Evolutionary conservation across 2,113 vertebrate species (phyloP), one percentile per base, ranked within the genome.

Genomic region (Aptenodytes patagonicus): DNA sequence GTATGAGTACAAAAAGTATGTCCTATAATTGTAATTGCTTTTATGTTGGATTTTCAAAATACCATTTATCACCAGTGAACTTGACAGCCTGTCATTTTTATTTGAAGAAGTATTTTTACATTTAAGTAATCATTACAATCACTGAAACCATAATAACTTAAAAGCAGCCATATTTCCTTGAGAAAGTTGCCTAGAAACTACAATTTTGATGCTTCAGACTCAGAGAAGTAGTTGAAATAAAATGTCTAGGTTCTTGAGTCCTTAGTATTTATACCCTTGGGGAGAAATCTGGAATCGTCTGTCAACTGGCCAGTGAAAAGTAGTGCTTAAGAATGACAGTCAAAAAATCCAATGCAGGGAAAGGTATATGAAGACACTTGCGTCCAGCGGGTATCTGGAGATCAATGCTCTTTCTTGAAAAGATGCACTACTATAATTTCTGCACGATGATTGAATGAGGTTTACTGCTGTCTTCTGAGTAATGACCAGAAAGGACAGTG

Each of bases 21-120:
- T 60, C 51, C 47, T 72, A 6, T 55, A 82, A 87, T 66, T 60
- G 54, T 29, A 80, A 73, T 85, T 88, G 31, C 40, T 54, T 89
- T 89, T 87, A 34, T 75, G 52, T 78, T 93, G 54, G 5, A 60
- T 94, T 97, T 78, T 94, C 44, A 64, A 92, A 95, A 65, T 46
- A 15, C 11, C 21, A 0, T 83, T 91, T 88, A 71, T 86, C 85
- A 54, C 28, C 70, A 60, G 32, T 75, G 60, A 86, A 83, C 47
- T 70, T 86, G 71, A 44, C 71, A 90, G 55, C 29, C 42, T 52
- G 42, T 88, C 55, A 44, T 66, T 94, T 93, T 66, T 75, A 47
- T 91, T 80, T 60, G 26, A 81, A 72, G 75, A 68, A 24, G 34
- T 69, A 26, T 44, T 97, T 51, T 87, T 90, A 51, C 8, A 66